These are phyloP conservation scores for Eulithis prunata DNA, from an alignment of 2,888 invertebrate genomes.

Conservation along the genomic window DNA sequence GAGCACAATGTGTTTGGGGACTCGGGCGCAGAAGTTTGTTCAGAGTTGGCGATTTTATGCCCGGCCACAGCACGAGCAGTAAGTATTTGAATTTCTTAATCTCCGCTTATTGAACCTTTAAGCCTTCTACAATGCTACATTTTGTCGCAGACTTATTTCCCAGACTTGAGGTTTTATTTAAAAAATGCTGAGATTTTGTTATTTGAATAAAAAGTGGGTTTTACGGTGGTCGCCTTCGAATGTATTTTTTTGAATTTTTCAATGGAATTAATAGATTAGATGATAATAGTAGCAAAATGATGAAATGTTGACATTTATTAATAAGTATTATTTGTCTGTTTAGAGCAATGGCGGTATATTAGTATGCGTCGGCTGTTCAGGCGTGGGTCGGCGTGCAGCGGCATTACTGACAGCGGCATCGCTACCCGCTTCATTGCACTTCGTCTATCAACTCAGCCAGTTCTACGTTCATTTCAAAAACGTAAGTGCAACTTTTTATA, in stretches of 20 bases:
- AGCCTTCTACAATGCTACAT: no score
- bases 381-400: constrained; percentile 92
- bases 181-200: no score
- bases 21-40: constrained; percentile 66
- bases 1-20: constrained; percentile 71
- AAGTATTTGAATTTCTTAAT: constrained; percentile 35
- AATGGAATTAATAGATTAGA: no score
- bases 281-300: no score
- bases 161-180: no score
- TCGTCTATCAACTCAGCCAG: constrained; percentile 69
- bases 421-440: constrained; percentile 86
- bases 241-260: no score
- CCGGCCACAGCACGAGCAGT: constrained; percentile 67
- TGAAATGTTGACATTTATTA: no score
- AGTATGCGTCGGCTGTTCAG: constrained; percentile 90
- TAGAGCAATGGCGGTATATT: constrained; percentile 82
- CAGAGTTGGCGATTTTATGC: constrained; percentile 64
- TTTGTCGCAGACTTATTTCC: no score
- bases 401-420: constrained; percentile 89
- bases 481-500: constrained; percentile 67
- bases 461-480: constrained; percentile 92
- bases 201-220: no score
- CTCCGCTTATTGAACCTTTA: no score
- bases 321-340: background rate
- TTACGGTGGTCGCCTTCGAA: no score